These are phyloP conservation scores for Drosophila anomelani DNA, from an alignment of 2,888 invertebrate genomes.

Conservation along the genomic window DNA sequence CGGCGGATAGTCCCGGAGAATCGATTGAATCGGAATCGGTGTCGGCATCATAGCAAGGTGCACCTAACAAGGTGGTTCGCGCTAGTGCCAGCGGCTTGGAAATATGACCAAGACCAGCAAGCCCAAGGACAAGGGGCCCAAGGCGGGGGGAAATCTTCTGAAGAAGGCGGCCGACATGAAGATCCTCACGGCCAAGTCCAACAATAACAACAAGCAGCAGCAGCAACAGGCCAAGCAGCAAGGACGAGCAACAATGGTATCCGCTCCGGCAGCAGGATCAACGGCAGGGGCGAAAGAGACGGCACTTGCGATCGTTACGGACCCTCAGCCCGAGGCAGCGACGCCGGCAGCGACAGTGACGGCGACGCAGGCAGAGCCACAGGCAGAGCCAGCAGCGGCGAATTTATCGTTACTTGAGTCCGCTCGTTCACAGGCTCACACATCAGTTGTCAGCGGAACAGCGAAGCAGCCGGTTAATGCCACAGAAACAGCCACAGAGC, in stretches of 20 bases:
- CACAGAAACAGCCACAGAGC: slow-evolving; percentile 38
- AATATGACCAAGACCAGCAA: slow-evolving; percentile 69
- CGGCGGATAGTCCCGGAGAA: slow-evolving; percentile 28
- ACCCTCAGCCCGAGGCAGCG: slow-evolving; percentile 23
- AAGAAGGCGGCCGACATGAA: slow-evolving; percentile 81
- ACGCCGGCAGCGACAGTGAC: slow-evolving; percentile 48
- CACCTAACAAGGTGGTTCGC: not conserved
- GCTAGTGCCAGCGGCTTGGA: slow-evolving; percentile 7
- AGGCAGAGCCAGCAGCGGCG: slow-evolving; percentile 44
- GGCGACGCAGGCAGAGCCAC: slow-evolving; percentile 51
- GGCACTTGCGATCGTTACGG: slow-evolving; percentile 4
- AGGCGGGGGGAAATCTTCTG: slow-evolving; percentile 55
- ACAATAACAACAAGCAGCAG: slow-evolving; percentile 63
- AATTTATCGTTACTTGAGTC: slow-evolving; percentile 79
- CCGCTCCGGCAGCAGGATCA: slow-evolving; percentile 18
- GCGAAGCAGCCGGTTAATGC: slow-evolving; percentile 80
- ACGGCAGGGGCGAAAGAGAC: slow-evolving; percentile 23
- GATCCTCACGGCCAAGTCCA: slow-evolving; percentile 72
- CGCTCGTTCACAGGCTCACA: slow-evolving; percentile 74
- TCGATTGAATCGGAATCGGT: slow-evolving; percentile 23
- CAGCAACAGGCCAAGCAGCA: slow-evolving; percentile 38
- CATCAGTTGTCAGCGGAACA: slow-evolving; percentile 84
- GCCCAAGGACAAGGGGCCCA: slow-evolving; percentile 62
- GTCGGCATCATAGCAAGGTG: slow-evolving; percentile 2
- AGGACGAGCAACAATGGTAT: slow-evolving; percentile 17